Evolutionary conservation across 2,797 vertebrate species (phyloP).

Genomic region (Bufotes viridis): DNA sequence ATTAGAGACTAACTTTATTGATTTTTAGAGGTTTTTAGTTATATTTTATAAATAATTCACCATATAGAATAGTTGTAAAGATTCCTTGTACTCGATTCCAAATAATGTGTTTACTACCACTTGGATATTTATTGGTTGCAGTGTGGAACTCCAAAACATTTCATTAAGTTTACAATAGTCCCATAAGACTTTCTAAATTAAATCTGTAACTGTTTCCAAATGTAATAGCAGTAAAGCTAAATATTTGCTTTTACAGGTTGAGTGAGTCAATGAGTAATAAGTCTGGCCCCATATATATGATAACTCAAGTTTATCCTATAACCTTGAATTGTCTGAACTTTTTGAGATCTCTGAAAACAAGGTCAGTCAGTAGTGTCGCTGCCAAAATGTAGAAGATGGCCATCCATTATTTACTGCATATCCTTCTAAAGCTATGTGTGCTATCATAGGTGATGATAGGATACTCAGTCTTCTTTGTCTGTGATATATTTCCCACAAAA

Average conservation of each 20-base stretch:
- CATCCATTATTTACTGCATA: constrained; percentile 35
- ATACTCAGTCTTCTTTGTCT: background rate
- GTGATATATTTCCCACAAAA: constrained; percentile 17
- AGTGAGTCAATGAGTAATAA: background rate
- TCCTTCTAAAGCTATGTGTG: constrained; percentile 29
- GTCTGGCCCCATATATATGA: background rate
- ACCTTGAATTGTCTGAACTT: background rate
- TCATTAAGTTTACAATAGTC: background rate
- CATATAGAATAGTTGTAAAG: no score
- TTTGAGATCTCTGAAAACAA: background rate
- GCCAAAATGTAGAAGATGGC: background rate
- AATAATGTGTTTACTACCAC: background rate
- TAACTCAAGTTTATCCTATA: background rate
- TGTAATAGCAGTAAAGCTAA: background rate
- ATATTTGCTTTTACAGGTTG: background rate
- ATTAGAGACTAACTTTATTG: no score
- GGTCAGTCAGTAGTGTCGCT: constrained; percentile 27
- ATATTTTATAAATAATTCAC: no score
- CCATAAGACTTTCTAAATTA: background rate
- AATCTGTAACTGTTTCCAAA: background rate
- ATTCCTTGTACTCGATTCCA: no score
- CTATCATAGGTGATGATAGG: constrained; percentile 31
- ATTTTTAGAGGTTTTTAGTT: no score
- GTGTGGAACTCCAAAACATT: background rate
- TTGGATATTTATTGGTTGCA: background rate